Base-by-base conservation (phyloP, 92 coral and sea anemone species). In the Chrysogorgia sp. region DNA sequence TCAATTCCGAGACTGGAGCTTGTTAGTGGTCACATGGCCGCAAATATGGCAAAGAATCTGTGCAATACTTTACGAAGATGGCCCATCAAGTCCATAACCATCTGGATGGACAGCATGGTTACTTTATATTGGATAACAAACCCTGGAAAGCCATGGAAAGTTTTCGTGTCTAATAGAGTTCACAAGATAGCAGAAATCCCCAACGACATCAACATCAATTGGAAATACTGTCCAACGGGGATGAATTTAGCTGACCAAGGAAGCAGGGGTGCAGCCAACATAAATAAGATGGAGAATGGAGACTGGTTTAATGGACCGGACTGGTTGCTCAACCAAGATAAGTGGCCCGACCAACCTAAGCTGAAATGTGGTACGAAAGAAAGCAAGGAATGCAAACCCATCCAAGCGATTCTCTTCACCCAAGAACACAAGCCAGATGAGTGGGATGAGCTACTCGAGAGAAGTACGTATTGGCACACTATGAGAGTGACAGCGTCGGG, bases 231-330 rank as follows among this genome's bases (percentile, higher is more conserved):
- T n/a, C n/a, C n/a, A n/a, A n/a, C n/a, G n/a, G n/a, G n/a, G n/a
- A n/a, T n/a, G n/a, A n/a, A n/a, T n/a, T n/a, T n/a, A n/a, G n/a
- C n/a, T n/a, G n/a, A n/a, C n/a, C n/a, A n/a, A n/a, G n/a, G n/a
- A n/a, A n/a, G n/a, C n/a, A n/a, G n/a, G n/a, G n/a, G n/a, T n/a
- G n/a, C n/a, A n/a, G n/a, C n/a, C n/a, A n/a, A n/a, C n/a, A n/a
- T n/a, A n/a, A n/a, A n/a, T n/a, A n/a, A n/a, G n/a, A 67, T 85
- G 84, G 81, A 88, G 52, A 57, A 32, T 1, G 76, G 85, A 43
- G 76, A 62, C 22, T 85, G 85, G 89, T 85, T 80, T 41, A 60
- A 45, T 40, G 85, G 77, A 32, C 85, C 85, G 23, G 62, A 85
- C 17, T 79, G 85, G 85, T 40, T 71, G 63, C 76, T 85, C 21